phyloP scores from a whole-genome alignment of 1,140 invertebrate species.

The Uloborus diversus region DNA sequence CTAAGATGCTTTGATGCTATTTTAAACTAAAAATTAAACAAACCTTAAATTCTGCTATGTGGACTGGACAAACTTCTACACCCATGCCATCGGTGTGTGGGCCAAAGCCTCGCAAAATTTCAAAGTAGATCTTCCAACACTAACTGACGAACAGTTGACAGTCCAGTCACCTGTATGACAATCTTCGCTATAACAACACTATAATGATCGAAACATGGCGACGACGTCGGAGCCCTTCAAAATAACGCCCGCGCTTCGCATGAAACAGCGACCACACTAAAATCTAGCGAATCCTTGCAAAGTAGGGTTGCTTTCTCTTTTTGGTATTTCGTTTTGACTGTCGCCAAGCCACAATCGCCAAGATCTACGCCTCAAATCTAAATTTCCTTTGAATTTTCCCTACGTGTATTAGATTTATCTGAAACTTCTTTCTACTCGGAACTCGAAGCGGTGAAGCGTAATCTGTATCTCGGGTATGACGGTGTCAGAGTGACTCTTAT shows the following conservation, averaged over 20 bases:
- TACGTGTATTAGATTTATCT: too few species aligned
- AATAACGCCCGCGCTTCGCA: background rate
- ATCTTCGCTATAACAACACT: background rate
- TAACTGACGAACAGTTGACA: background rate
- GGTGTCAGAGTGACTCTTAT: too few species aligned
- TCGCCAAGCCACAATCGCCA: background rate
- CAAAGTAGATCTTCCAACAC: background rate
- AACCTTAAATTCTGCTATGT: conserved; percentile 47
- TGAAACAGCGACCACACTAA: conserved; percentile 14
- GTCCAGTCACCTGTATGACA: conserved; percentile 23
- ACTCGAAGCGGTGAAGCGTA: too few species aligned
- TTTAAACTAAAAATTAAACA: too few species aligned
- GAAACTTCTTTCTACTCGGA: too few species aligned
- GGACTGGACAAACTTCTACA: conserved; percentile 55
- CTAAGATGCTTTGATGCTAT: too few species aligned
- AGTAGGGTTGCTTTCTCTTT: background rate
- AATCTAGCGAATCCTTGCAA: conserved; percentile 33
- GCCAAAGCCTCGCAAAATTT: conserved; percentile 11
- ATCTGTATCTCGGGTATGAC: too few species aligned
- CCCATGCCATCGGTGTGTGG: conserved; percentile 50
- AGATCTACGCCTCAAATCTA: background rate
- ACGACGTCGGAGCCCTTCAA: background rate
- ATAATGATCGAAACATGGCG: conserved; percentile 23
- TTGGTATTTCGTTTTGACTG: background rate
- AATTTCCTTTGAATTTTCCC: background rate